These are phyloP conservation scores for Athetis lepigone DNA, from an alignment of 2,888 invertebrate species.

Conservation along the genomic window DNA sequence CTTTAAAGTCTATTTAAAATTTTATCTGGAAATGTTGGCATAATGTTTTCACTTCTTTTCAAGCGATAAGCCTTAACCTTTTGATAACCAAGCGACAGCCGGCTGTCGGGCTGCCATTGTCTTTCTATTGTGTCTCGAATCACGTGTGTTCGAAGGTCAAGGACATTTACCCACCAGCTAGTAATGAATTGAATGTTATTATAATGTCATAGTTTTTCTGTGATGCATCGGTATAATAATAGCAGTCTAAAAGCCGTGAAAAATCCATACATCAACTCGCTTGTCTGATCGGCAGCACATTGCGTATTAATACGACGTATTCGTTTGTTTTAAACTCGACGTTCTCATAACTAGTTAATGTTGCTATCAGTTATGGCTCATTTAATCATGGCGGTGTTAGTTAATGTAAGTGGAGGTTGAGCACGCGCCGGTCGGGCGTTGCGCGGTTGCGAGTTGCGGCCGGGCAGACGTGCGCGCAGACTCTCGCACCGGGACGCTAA, in stretches of 20 bases:
- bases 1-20: no score
- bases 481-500: slow-evolving; percentile 81
- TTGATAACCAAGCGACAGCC: no score
- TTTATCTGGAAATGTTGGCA: no score
- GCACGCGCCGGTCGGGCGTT: slow-evolving; percentile 56
- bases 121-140: no score
- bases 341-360: slow-evolving; percentile 52
- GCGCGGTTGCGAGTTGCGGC: slow-evolving; percentile 55
- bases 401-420: slow-evolving; percentile 54
- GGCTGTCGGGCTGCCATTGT: no score
- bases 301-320: slow-evolving; percentile 26
- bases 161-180: no score
- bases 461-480: slow-evolving; percentile 72
- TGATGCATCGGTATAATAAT: background rate
- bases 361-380: slow-evolving; percentile 56
- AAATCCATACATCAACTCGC: slow-evolving; percentile 10
- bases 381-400: slow-evolving; percentile 54
- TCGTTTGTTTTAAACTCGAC: slow-evolving; percentile 39
- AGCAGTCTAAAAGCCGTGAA: slow-evolving; percentile 1
- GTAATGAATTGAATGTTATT: slow-evolving; percentile 3
- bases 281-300: slow-evolving; percentile 14
- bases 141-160: no score
- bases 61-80: background rate
- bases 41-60: background rate
- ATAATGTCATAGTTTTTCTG: background rate